Evolutionary conservation across 2,888 invertebrate species (phyloP), one percentile per base, ranked within the genome.

Genomic region (Lamellibrachia satsuma): DNA sequence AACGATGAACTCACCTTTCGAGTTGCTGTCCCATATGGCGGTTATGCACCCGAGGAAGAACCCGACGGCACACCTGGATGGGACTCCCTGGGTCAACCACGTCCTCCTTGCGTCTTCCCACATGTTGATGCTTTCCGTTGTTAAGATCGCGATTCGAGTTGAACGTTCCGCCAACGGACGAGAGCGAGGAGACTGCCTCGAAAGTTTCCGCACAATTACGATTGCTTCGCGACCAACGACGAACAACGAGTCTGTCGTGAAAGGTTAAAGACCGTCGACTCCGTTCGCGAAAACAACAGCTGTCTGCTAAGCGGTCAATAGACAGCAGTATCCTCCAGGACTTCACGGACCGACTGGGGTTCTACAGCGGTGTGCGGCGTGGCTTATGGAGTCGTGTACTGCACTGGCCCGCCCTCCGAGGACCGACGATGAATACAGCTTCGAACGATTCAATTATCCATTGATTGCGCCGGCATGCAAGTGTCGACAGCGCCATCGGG

Each of bases 361-460:
- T 75, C 75, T 75, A 75, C 75, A n/a, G 75, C 11, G n/a, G 75
- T 22, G 22, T 75, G 75, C 75, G 60, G 60, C 11, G 75, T 75
- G 75, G 75, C 22, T 11, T 75, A 75, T 75, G 75, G 75, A 75
- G 22, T 75, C 75, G 75, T 75, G 75, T n/a, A n/a, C 22, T 75
- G 75, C 75, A n/a, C 75, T 75, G 75, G 6, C 3, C 15, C 75
- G 75, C 75, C 75, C 75, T 75, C 75, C 22, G 75, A 75, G 75
- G 75, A 75, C 22, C 75, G 22, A n/a, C 75, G 15, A 75, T 75
- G 75, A 75, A 75, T 75, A 75, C 15, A 75, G 75, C 75, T 22
- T 75, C 75, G 75, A 75, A 75, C 75, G 75, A 75, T 75, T 75
- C 75, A 75, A 75, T 75, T 75, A 75, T 75, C 75, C 75, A 75